phyloP scores from a whole-genome alignment of 2,888 invertebrate genomes.

The Brachylomia viminalis region DNA sequence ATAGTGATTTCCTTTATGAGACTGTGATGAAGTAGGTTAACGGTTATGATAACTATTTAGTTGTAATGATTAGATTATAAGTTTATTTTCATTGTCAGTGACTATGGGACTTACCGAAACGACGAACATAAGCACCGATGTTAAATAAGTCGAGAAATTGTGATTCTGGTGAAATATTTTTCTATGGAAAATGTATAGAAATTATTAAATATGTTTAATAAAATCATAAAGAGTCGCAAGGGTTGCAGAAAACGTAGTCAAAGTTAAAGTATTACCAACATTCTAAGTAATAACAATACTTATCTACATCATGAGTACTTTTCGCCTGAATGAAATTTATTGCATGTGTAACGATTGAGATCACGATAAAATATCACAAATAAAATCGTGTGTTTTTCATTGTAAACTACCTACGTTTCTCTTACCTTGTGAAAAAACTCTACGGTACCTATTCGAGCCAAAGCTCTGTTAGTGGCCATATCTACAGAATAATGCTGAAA shows the following conservation, averaged over 20 bases:
- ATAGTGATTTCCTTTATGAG: constrained; percentile 85
- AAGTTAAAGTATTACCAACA: background rate
- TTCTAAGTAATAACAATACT: constrained; percentile 11
- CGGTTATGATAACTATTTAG: constrained; percentile 67
- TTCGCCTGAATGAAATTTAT: constrained; percentile 38
- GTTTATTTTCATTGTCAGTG: constrained; percentile 49
- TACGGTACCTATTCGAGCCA: constrained; percentile 17
- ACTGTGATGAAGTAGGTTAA: constrained; percentile 85
- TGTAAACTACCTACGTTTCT: constrained; percentile 3
- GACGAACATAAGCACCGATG: constrained; percentile 7
- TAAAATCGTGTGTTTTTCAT: constrained; percentile 7
- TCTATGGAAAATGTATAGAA: constrained; percentile 22
- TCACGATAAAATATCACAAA: constrained; percentile 3
- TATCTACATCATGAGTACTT: constrained; percentile 39
- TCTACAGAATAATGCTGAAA: constrained; percentile 34
- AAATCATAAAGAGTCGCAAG: constrained; percentile 17
- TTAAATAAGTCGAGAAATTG: constrained; percentile 11
- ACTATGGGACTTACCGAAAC: constrained; percentile 15
- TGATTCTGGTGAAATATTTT: constrained; percentile 31
- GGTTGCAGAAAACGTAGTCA: constrained; percentile 14
- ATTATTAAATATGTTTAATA: constrained; percentile 14
- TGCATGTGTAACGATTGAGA: constrained; percentile 38
- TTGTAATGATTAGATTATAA: constrained; percentile 58
- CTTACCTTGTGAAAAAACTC: constrained; percentile 11
- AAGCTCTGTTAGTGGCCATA: constrained; percentile 53